Evolutionary conservation across 2,797 vertebrate genomes (phyloP).

Genomic region (Spinus pinus): DNA sequence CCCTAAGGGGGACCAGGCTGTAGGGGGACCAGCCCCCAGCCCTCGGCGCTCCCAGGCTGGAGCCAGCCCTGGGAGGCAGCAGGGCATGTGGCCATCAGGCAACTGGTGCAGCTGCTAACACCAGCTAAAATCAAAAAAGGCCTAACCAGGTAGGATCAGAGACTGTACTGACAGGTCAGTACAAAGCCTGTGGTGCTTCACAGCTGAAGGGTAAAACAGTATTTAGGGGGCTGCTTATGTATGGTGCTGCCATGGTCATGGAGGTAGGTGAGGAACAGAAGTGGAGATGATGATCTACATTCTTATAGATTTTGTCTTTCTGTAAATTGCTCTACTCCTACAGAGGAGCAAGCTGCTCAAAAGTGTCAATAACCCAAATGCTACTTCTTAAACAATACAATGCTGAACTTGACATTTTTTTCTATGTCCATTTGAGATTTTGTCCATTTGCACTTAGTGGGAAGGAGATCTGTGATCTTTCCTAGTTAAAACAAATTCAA

Average conservation of each 20-base stretch:
- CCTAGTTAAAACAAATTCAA: neutral
- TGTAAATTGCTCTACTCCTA: neutral
- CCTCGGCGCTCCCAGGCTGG: fast-evolving
- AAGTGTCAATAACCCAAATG: neutral
- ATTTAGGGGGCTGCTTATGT: neutral
- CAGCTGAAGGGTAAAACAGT: neutral
- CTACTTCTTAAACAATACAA: neutral
- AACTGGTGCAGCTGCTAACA: too few species aligned
- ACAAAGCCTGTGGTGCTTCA: neutral
- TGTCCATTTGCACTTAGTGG: neutral
- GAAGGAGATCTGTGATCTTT: neutral
- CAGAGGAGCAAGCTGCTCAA: neutral
- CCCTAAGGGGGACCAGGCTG: neutral
- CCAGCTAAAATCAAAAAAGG: neutral
- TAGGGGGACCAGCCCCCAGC: too few species aligned
- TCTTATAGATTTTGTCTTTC: neutral
- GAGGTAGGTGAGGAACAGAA: neutral
- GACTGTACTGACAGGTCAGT: neutral
- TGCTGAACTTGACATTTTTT: neutral
- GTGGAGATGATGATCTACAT: neutral
- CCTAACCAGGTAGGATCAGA: neutral
- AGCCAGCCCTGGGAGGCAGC: fast-evolving
- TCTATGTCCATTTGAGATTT: neutral
- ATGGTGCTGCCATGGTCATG: fast-evolving
- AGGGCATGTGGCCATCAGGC: neutral